Percentiles rank a stretch among this genome's conserved stretches.
Conservation (phyloP, 2,888 invertebrate genomes). For the Amiota communis region DNA sequence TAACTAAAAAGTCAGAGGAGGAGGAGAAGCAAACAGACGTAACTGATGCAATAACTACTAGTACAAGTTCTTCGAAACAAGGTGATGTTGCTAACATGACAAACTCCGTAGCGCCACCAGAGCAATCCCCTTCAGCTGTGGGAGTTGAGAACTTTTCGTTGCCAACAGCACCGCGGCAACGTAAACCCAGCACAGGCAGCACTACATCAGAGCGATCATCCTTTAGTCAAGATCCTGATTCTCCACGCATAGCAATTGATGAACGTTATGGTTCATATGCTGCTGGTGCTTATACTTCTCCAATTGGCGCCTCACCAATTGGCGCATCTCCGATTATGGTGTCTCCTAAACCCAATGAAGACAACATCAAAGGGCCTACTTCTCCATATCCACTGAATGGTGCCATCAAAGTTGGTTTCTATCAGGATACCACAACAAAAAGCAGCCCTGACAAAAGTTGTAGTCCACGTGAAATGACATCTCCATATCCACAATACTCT, state of each 20-base stretch:
- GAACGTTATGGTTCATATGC: constrained; percentile 78
- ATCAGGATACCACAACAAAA: constrained; percentile 89
- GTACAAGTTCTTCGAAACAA: constrained; percentile 36
- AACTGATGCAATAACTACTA: constrained; percentile 30
- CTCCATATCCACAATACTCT: constrained; percentile 76
- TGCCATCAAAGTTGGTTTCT: constrained; percentile 89
- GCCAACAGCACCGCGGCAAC: constrained; percentile 75
- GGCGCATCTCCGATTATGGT: constrained; percentile 81
- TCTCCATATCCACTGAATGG: constrained; percentile 83
- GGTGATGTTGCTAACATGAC: neutral
- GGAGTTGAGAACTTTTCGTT: constrained; percentile 66
- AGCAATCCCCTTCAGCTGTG: constrained; percentile 56
- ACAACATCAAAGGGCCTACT: constrained; percentile 76
- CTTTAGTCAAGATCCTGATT: constrained; percentile 84
- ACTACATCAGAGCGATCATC: constrained; percentile 86
- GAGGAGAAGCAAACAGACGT: constrained; percentile 69
- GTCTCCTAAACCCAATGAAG: constrained; percentile 82
- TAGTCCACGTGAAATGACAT: constrained; percentile 83
- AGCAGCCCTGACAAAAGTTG: constrained; percentile 89
- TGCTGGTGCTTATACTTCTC: constrained; percentile 83
- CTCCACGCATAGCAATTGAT: constrained; percentile 79
- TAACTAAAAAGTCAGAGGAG: constrained; percentile 78
- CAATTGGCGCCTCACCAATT: constrained; percentile 76
- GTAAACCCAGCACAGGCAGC: constrained; percentile 85
- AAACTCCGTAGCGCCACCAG: constrained; percentile 46